Percentiles rank a stretch among this genome's conserved stretches.
phyloP scores from a whole-genome alignment of 1,140 invertebrate genomes.

The Cephus cinctus region DNA sequence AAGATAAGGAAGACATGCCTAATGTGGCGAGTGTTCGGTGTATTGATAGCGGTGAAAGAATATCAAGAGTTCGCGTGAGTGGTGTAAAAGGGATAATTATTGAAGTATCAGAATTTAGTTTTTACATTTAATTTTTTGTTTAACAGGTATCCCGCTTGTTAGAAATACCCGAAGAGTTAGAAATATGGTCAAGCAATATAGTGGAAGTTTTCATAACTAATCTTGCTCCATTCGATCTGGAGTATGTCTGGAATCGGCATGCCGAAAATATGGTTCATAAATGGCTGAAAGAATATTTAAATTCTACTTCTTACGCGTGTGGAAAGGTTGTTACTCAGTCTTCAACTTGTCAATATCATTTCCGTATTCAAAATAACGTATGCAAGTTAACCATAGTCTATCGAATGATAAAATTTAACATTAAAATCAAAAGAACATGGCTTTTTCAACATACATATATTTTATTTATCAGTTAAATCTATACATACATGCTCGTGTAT shows the following conservation, averaged over 20 bases:
- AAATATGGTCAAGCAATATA: slow-evolving; percentile 28
- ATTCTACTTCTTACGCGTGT: slow-evolving; percentile 27
- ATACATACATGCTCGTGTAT: too few relatives aligned
- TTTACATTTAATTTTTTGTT: slow-evolving; percentile 11
- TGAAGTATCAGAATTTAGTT: slow-evolving; percentile 6
- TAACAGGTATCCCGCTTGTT: slow-evolving; percentile 32
- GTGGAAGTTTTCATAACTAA: slow-evolving; percentile 41
- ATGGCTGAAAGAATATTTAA: slow-evolving; percentile 37
- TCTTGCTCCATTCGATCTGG: slow-evolving; percentile 42
- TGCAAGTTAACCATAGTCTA: too few relatives aligned
- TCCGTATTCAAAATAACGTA: too few relatives aligned
- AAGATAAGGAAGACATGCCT: slow-evolving; percentile 18
- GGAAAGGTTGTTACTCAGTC: slow-evolving; percentile 41
- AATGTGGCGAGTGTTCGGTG: slow-evolving; percentile 30
- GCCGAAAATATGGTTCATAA: slow-evolving; percentile 23
- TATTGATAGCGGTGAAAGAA: slow-evolving; percentile 40
- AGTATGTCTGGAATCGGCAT: slow-evolving; percentile 41
- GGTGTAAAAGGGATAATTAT: neutral
- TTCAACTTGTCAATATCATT: slow-evolving; percentile 41
- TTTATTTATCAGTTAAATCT: too few relatives aligned
- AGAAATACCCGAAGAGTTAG: slow-evolving; percentile 37
- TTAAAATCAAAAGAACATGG: too few relatives aligned
- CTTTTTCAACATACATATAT: too few relatives aligned
- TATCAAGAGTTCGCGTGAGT: slow-evolving; percentile 28
- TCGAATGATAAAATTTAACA: too few relatives aligned